Percentiles rank a stretch among this genome's conserved stretches.
These are phyloP conservation scores for Hippopotamyrus pictus DNA, from an alignment of 2,797 vertebrate species.

Conservation along the genomic window DNA sequence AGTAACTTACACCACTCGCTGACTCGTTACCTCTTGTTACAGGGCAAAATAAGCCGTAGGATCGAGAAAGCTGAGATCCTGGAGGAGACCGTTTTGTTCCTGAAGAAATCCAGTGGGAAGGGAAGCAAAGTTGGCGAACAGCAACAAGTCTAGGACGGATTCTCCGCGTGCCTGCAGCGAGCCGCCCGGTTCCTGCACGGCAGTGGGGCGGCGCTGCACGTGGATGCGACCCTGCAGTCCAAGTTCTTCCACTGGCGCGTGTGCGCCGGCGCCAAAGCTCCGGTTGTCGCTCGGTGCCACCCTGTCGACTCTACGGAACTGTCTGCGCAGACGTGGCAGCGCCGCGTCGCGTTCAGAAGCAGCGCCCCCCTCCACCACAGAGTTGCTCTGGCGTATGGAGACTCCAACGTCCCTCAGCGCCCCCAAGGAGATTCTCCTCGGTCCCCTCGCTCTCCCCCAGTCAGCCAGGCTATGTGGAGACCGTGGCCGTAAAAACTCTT, in stretches of 20 bases:
- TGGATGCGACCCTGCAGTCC: slow-evolving; percentile 22
- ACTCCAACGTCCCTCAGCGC: neutral
- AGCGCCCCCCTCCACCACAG: neutral
- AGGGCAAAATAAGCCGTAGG: slow-evolving; percentile 61
- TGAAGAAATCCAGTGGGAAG: slow-evolving; percentile 44
- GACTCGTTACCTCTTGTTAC: slow-evolving; percentile 5
- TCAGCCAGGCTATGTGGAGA: slow-evolving; percentile 6
- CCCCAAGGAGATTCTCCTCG: neutral
- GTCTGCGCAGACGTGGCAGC: slow-evolving; percentile 10
- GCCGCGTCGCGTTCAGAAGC: neutral
- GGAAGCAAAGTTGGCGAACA: slow-evolving; percentile 19
- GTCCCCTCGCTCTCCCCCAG: neutral
- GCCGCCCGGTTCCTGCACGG: slow-evolving; percentile 51
- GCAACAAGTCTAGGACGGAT: slow-evolving; percentile 47
- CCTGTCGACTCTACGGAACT: neutral
- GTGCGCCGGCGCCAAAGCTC: neutral
- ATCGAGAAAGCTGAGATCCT: slow-evolving; percentile 78
- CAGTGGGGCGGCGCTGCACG: slow-evolving; percentile 38
- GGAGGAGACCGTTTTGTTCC: slow-evolving; percentile 68
- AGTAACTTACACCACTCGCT: neutral
- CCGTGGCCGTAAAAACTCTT: slow-evolving; percentile 17
- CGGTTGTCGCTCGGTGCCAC: neutral
- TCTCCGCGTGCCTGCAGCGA: slow-evolving; percentile 51
- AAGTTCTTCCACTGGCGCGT: neutral
- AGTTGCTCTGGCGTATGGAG: neutral